phyloP scores from a whole-genome alignment of 2,888 invertebrate species.

The Cataglyphis livida region DNA sequence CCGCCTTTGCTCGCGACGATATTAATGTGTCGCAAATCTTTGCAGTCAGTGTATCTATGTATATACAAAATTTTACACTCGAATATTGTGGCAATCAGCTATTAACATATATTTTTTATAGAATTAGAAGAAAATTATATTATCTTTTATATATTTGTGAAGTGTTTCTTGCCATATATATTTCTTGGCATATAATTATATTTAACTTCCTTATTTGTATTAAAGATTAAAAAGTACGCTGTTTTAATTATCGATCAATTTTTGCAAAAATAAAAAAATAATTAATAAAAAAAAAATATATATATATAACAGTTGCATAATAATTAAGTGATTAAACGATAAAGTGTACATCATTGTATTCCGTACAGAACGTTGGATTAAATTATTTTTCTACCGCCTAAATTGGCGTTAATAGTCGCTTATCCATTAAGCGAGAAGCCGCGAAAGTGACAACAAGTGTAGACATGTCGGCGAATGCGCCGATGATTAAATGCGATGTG shows the following conservation, averaged over 20 bases:
- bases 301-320: background rate
- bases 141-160: background rate
- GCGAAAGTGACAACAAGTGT: constrained; percentile 40
- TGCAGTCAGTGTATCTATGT: background rate
- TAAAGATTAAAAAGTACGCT: background rate
- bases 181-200: background rate
- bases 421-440: constrained; percentile 21
- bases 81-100: background rate
- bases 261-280: background rate
- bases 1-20: background rate
- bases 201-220: background rate
- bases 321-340: background rate
- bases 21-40: background rate
- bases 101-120: background rate
- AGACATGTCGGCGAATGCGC: background rate
- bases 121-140: background rate
- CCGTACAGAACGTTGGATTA: background rate
- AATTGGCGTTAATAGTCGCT: constrained; percentile 34
- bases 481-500: constrained; percentile 16
- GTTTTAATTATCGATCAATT: background rate
- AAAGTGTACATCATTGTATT: background rate
- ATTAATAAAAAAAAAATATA: background rate
- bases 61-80: background rate
- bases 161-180: background rate
- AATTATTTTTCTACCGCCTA: constrained; percentile 11